phyloP scores from a whole-genome alignment of 1,140 invertebrate species.

The Magallana ariakensis region DNA sequence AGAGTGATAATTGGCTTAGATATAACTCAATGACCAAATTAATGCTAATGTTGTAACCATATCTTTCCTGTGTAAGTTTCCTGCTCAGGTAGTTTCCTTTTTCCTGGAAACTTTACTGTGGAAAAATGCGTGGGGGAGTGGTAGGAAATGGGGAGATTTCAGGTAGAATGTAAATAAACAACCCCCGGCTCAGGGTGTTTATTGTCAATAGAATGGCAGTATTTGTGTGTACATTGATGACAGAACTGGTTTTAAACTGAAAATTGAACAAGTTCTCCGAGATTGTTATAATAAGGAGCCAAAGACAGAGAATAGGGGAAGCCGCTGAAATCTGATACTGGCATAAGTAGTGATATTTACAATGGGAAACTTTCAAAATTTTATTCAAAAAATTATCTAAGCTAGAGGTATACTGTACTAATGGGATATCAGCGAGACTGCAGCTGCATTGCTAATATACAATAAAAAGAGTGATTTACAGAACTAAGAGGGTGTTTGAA shows the following conservation, averaged over 20 bases:
- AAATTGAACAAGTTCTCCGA: not conserved
- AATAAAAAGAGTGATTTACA: not conserved
- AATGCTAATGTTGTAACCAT: constrained; percentile 5
- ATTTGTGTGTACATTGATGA: not conserved
- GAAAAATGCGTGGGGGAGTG: not conserved
- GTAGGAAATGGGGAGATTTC: not conserved
- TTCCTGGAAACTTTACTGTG: not conserved
- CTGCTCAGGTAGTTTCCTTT: not conserved
- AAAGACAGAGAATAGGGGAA: not conserved
- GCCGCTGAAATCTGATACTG: not conserved
- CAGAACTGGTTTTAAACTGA: constrained; percentile 9
- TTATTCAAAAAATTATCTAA: not conserved
- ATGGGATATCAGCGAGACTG: not conserved
- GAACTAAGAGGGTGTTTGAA: not conserved
- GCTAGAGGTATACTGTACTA: not conserved
- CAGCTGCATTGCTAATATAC: too few relatives aligned
- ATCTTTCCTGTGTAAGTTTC: constrained; percentile 3
- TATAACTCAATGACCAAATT: constrained; percentile 28
- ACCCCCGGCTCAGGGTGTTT: too few relatives aligned
- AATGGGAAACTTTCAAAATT: constrained; percentile 8
- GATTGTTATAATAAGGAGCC: not conserved
- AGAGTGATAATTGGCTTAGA: constrained; percentile 24
- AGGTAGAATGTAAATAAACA: too few relatives aligned
- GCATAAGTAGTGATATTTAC: not conserved
- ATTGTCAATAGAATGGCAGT: too few relatives aligned